A percentile compares a stretch with the other conserved stretches of the same genome.
Conservation (phyloP, 2,113 vertebrate genomes). For the Dipodomys spectabilis region DNA sequence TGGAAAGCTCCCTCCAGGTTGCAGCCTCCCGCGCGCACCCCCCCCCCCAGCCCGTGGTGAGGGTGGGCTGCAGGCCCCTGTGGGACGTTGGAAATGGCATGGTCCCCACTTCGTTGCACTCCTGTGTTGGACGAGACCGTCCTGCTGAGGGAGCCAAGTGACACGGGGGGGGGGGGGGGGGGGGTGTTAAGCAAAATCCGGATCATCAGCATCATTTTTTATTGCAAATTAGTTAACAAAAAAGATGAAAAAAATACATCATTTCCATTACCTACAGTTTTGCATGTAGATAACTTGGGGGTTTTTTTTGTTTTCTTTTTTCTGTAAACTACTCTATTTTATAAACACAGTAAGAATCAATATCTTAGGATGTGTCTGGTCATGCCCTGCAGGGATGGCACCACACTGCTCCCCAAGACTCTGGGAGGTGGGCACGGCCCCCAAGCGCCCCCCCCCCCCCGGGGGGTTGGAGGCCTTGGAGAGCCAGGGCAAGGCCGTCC, state of each 20-base stretch:
- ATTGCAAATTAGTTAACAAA: slow-evolving; percentile 93
- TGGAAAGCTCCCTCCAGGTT: not conserved
- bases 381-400: slow-evolving; percentile 79
- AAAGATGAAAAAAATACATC: slow-evolving; percentile 85
- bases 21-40: not conserved
- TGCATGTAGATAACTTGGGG: slow-evolving; percentile 87
- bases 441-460: slow-evolving; percentile 1
- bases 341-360: slow-evolving; percentile 87
- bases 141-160: not conserved
- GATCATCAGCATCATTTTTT: slow-evolving; percentile 89
- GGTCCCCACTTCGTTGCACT: fast-evolving
- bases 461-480: not conserved
- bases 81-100: not conserved
- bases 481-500: not conserved
- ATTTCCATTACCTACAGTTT: slow-evolving; percentile 90
- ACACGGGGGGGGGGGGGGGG: not conserved
- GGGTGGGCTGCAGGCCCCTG: not conserved
- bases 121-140: too few species aligned
- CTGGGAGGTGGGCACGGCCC: slow-evolving; percentile 45
- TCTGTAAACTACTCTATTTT: slow-evolving; percentile 90
- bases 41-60: too few species aligned
- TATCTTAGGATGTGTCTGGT: slow-evolving; percentile 81
- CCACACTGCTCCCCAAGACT: slow-evolving; percentile 25
- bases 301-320: slow-evolving; percentile 83
- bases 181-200: slow-evolving; percentile 83